phyloP scores from a whole-genome alignment of 92 coral and sea anemone species.

The Porites lobata region DNA sequence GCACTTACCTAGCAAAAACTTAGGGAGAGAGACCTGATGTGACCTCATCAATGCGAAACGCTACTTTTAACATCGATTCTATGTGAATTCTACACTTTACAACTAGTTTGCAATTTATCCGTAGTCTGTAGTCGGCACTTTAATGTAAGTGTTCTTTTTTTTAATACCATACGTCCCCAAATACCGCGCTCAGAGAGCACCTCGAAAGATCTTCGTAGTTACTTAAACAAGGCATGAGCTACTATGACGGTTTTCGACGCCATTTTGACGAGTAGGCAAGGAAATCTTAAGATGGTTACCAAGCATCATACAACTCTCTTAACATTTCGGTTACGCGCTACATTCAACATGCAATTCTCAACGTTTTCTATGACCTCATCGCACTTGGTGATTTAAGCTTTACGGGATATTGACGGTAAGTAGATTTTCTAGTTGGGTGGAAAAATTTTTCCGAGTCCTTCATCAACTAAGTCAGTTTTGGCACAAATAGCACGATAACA shows the following conservation, averaged over 20 bases:
- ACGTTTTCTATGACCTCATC: not conserved
- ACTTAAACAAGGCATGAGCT: no score
- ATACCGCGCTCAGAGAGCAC: no score
- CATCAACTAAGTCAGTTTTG: conserved; percentile 11
- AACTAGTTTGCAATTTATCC: conserved; percentile 3
- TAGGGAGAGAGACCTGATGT: not conserved
- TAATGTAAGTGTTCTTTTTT: not conserved
- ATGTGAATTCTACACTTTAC: conserved; percentile 1
- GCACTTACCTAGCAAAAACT: not conserved
- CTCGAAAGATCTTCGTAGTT: no score
- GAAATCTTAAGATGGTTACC: no score
- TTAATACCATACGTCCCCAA: no score
- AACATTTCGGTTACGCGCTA: not conserved
- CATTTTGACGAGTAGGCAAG: no score
- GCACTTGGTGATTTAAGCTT: not conserved
- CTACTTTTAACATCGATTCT: conserved; percentile 1
- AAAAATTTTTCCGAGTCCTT: not conserved
- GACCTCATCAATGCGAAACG: conserved; percentile 2
- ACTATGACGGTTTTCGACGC: no score
- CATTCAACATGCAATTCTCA: not conserved
- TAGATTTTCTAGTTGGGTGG: no score
- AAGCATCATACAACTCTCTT: no score
- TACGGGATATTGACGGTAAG: no score
- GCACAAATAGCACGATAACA: conserved; percentile 4
- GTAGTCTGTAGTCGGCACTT: conserved; percentile 6